Evolutionary conservation across 1,140 invertebrate genomes (phyloP).

Genomic region (Macrotrachela quadricornifera): DNA sequence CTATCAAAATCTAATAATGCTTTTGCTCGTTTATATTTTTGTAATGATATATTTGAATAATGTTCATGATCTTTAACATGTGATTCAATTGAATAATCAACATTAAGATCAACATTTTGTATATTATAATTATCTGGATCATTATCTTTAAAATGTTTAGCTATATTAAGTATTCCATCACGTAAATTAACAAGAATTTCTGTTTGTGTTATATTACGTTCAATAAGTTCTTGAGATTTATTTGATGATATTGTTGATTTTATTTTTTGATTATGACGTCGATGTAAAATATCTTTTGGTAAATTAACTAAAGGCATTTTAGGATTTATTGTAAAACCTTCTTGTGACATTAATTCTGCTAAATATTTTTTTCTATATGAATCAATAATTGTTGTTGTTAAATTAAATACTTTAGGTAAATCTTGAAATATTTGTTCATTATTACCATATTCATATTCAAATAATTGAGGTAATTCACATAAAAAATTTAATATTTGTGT

Average conservation of each 20-base stretch:
- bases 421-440: too few relatives aligned
- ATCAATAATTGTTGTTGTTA: too few relatives aligned
- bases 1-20: slow-evolving; percentile 89
- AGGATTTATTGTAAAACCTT: slow-evolving; percentile 72
- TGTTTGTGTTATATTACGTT: slow-evolving; percentile 68
- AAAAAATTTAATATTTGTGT: slow-evolving; percentile 89
- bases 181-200: slow-evolving; percentile 77
- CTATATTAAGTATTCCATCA: slow-evolving; percentile 71
- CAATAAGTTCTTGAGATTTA: too few relatives aligned
- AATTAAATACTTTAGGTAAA: too few relatives aligned
- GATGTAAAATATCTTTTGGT: too few relatives aligned
- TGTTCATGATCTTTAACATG: slow-evolving; percentile 77
- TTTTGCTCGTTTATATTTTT: slow-evolving; percentile 41
- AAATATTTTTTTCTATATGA: slow-evolving; percentile 42
- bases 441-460: too few relatives aligned
- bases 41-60: slow-evolving; percentile 49
- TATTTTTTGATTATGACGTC: too few relatives aligned
- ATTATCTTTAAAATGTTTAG: slow-evolving; percentile 60
- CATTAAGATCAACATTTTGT: slow-evolving; percentile 29
- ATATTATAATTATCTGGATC: slow-evolving; percentile 46
- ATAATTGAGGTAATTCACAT: slow-evolving; percentile 54
- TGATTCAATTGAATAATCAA: slow-evolving; percentile 83
- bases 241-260: too few relatives aligned
- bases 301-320: too few relatives aligned
- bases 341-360: slow-evolving; percentile 85